phyloP scores from a whole-genome alignment of 2,797 vertebrate genomes.

The Melanotaenia pygmaea region DNA sequence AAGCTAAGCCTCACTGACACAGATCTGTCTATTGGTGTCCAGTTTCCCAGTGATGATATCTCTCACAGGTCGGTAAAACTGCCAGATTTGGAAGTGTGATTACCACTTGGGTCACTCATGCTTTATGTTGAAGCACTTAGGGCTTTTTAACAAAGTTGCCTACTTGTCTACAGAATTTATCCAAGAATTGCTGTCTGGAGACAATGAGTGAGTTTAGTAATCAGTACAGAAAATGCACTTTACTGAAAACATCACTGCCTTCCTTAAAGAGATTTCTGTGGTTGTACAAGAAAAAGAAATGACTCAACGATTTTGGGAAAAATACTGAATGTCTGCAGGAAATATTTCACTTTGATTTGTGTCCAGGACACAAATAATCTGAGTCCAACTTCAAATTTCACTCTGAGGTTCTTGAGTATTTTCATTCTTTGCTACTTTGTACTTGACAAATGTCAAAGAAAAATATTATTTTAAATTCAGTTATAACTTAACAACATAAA shows the following conservation, averaged over 20 bases:
- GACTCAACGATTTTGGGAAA: background rate
- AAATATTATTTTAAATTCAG: background rate
- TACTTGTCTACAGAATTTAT: background rate
- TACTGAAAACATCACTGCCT: background rate
- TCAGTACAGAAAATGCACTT: background rate
- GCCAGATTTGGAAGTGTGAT: conserved; percentile 38
- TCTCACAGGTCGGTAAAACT: conserved; percentile 31
- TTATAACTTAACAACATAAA: background rate
- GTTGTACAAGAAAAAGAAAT: background rate
- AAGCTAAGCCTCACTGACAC: conserved; percentile 53
- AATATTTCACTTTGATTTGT: background rate
- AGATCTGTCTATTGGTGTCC: conserved; percentile 43
- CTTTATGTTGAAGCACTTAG: background rate
- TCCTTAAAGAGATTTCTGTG: background rate
- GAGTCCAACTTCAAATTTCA: background rate
- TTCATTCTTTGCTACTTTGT: too few relatives aligned
- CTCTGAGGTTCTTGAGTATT: background rate
- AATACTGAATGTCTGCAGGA: background rate
- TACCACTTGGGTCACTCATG: conserved; percentile 18
- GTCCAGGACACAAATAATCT: background rate
- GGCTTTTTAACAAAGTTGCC: conserved; percentile 20
- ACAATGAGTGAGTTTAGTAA: background rate
- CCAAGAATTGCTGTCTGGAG: background rate
- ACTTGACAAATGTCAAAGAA: background rate
- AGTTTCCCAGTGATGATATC: conserved; percentile 48